Percentiles rank a stretch among this genome's conserved stretches.
These are phyloP conservation scores for Periophthalmus magnuspinnatus DNA, from an alignment of 2,797 vertebrate genomes.

Conservation along the genomic window DNA sequence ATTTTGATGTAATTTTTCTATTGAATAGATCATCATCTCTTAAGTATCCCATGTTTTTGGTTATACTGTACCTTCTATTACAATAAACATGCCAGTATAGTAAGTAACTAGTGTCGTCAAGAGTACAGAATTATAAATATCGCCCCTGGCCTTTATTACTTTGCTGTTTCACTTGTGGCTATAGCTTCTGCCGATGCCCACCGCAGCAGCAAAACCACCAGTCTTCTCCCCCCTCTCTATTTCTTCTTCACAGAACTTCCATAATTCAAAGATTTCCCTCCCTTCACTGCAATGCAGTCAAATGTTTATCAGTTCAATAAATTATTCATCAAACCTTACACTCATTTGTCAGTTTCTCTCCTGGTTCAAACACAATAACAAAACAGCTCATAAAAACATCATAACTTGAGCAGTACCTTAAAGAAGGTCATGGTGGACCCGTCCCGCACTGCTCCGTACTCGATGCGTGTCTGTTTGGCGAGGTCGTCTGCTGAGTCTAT, in stretches of 20 bases:
- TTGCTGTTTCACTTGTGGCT: neutral
- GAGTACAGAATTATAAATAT: neutral
- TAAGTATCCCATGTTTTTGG: too few relatives aligned
- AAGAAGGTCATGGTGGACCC: constrained; percentile 99
- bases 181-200: neutral
- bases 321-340: neutral
- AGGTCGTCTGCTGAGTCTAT: constrained; percentile 96
- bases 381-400: neutral
- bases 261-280: neutral
- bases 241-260: neutral
- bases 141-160: too few relatives aligned
- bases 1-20: too few relatives aligned
- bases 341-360: neutral
- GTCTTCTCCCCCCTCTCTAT: neutral
- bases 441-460: constrained; percentile 93
- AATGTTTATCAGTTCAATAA: neutral
- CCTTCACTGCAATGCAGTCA: neutral
- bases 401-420: constrained; percentile 80
- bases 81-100: neutral
- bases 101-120: neutral
- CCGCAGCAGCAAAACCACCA: neutral
- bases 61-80: neutral
- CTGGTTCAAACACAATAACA: neutral
- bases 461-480: constrained; percentile 96
- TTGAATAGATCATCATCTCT: neutral